Evolutionary conservation across 2,888 invertebrate genomes (phyloP).

Genomic region (Cheilosia grossa): DNA sequence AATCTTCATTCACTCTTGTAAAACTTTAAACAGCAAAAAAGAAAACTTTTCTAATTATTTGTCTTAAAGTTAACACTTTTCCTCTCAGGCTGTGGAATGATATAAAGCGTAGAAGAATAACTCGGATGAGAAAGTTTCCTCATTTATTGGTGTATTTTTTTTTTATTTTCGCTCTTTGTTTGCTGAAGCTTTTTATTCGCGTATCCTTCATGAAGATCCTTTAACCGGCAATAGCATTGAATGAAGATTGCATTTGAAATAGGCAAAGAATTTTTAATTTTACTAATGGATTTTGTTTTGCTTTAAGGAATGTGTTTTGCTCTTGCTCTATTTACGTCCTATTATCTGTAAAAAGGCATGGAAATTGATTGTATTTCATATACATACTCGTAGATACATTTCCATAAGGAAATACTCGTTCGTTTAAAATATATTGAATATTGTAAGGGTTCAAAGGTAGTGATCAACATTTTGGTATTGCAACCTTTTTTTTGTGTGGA

Average conservation of each 20-base stretch:
- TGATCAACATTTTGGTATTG: no score
- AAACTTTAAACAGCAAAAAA: conserved; percentile 3
- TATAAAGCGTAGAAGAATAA: not conserved
- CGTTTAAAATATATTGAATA: no score
- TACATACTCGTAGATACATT: no score
- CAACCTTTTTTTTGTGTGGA: no score
- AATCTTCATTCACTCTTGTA: not conserved
- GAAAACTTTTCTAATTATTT: conserved; percentile 6
- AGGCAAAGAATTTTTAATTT: conserved; percentile 1
- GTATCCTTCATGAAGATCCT: not conserved
- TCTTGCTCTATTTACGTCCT: not conserved
- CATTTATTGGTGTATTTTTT: not conserved
- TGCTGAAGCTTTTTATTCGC: not conserved
- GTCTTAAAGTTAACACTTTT: conserved; percentile 6
- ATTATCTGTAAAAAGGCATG: not conserved
- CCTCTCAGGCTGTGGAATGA: not conserved
- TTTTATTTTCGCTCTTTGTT: not conserved
- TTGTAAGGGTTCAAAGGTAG: no score
- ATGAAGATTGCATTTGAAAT: not conserved
- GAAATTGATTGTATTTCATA: not conserved
- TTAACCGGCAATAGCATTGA: not conserved
- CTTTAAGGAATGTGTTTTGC: not conserved
- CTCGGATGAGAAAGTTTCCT: not conserved
- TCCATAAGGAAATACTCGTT: no score
- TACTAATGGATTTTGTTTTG: not conserved